Evolutionary conservation across 2,113 vertebrate species (phyloP), one percentile per base, ranked within the genome.

Genomic region (Stictonetta naevosa): DNA sequence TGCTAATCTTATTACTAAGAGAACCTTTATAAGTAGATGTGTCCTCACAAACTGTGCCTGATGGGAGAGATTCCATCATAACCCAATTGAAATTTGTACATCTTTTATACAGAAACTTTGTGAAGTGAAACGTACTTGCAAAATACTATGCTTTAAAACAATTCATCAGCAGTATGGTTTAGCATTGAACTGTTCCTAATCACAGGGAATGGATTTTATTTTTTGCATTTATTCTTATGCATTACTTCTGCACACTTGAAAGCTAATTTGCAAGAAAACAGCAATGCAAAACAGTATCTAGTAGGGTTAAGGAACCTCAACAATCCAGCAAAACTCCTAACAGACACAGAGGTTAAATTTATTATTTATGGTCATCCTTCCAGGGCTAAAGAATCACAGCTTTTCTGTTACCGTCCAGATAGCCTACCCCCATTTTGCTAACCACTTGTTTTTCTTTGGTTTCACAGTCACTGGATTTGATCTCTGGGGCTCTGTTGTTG

Each of bases 401-500:
- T 92, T 75, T 77, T 82, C 66, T 71, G 28, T 29, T 75, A 4
- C 19, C 26, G 48, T 29, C 14, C 36, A 34, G 21, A 66, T 48
- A 18, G 36, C 22, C 71, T n/a, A 34, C 9, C 12, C 34, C 13
- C 46, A 44, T 60, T 86, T 83, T 0, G 0, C 63, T 80, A 88
- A 90, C n/a, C 44, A 19, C 38, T 68, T 71, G 80, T 52, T 67
- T 94, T 93, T 81, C 50, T 81, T 77, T 83, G 75, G 29, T 95
- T 96, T 95, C 3, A 2, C 90, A 99, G 99, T 99, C 91, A 99
- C 99, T 72, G 98, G 98, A 46, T 99, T 99, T 97, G 93, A 98
- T 93, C 98, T 99, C 76, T 99, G 98, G 99, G 98, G 98, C 55
- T 98, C 99, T 69, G 98, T 99, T 87, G 97, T 98, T 95, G 98